Evolutionary conservation across 2,797 vertebrate genomes (phyloP).

Genomic region (Sparus aurata): DNA sequence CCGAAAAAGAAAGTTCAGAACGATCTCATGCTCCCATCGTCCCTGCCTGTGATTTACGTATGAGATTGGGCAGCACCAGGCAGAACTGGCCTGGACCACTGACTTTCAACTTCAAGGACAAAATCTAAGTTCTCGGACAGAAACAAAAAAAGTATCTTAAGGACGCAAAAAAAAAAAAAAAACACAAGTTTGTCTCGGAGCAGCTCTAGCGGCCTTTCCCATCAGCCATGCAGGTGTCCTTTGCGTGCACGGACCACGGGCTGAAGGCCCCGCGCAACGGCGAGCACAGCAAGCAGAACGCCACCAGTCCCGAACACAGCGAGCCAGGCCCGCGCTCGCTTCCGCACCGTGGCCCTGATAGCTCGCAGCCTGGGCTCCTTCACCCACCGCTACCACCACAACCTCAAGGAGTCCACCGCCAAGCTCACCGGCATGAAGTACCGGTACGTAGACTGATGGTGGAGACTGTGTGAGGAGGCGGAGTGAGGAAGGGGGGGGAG

Average conservation of each 20-base stretch:
- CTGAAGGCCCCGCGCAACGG: constrained; percentile 94
- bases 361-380: constrained; percentile 97
- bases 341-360: constrained; percentile 97
- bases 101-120: constrained; percentile 40
- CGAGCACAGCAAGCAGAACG: constrained; percentile 96
- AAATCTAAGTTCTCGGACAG: background rate
- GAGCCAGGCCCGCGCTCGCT: constrained; percentile 91
- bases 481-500: constrained; percentile 3
- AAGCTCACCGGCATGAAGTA: constrained; percentile 99
- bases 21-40: constrained; percentile 16
- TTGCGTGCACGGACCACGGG: constrained; percentile 97
- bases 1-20: constrained; percentile 21
- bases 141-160: constrained; percentile 9
- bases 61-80: constrained; percentile 49
- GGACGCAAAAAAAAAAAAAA: constrained; percentile 6
- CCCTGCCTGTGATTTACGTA: constrained; percentile 41
- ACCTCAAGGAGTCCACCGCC: constrained; percentile 97
- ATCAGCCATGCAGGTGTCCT: constrained; percentile 97
- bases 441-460: constrained; percentile 81
- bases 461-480: constrained; percentile 27
- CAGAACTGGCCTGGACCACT: constrained; percentile 35
- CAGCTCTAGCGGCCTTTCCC: constrained; percentile 39
- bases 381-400: constrained; percentile 96
- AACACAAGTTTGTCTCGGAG: constrained; percentile 33
- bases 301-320: constrained; percentile 90